Evolutionary conservation across 2,888 invertebrate genomes (phyloP).

Genomic region (Stegophylla sp.): DNA sequence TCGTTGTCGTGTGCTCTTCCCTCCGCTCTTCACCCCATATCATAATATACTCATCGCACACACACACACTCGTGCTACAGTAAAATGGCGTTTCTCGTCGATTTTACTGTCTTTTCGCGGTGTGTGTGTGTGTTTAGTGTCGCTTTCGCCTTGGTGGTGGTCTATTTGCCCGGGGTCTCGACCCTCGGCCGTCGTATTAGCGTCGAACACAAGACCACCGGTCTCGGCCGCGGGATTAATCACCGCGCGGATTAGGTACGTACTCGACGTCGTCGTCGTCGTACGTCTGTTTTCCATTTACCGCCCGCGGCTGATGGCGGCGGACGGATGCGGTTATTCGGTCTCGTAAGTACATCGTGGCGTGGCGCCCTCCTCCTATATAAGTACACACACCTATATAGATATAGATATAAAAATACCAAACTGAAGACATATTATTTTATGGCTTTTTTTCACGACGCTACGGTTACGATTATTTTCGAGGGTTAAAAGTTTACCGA

Average conservation of each 20-base stretch:
- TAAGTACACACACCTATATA: too few relatives aligned
- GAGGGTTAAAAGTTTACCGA: conserved; percentile 18
- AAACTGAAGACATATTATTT: conserved; percentile 24
- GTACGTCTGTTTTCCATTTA: conserved; percentile 32
- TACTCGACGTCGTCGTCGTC: not conserved
- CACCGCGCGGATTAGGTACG: not conserved
- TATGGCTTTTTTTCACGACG: conserved; percentile 32
- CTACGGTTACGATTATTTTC: not conserved
- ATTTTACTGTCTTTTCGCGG: too few relatives aligned
- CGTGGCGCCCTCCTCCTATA: not conserved
- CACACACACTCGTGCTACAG: too few relatives aligned
- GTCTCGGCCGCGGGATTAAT: conserved; percentile 16
- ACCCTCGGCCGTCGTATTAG: not conserved
- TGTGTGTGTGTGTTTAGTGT: too few relatives aligned
- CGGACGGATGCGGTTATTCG: not conserved
- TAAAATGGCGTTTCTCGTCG: too few relatives aligned
- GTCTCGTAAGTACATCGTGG: not conserved
- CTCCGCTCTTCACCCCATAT: too few relatives aligned
- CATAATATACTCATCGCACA: too few relatives aligned
- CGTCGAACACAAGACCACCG: not conserved
- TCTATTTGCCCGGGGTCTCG: too few relatives aligned
- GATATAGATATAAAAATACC: not conserved
- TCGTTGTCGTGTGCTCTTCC: too few relatives aligned
- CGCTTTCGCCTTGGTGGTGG: too few relatives aligned
- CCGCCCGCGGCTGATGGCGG: not conserved